phyloP scores from a whole-genome alignment of 2,888 invertebrate species.

The Ennomos erosarius region DNA sequence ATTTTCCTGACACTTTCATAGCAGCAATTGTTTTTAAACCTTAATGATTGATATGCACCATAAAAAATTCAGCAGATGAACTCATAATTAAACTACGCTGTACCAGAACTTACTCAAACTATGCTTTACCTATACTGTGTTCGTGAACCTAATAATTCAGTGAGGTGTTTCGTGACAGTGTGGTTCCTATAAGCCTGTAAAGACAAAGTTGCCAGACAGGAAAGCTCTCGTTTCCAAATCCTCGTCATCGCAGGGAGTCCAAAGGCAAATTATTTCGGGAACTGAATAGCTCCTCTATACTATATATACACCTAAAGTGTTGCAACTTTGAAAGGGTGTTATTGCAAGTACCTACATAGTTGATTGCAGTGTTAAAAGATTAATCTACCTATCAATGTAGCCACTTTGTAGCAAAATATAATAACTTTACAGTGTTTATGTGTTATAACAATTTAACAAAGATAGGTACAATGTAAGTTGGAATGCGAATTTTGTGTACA shows the following conservation, averaged over 20 bases:
- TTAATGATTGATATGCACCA: too few relatives aligned
- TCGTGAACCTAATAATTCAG: conserved; percentile 12
- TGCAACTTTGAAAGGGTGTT: background rate
- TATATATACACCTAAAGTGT: background rate
- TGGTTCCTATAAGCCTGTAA: conserved; percentile 36
- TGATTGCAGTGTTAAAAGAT: too few relatives aligned
- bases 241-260: conserved; percentile 44
- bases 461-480: too few relatives aligned
- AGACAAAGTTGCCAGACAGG: conserved; percentile 56
- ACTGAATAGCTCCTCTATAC: conserved; percentile 1
- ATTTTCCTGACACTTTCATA: background rate
- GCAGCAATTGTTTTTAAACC: too few relatives aligned
- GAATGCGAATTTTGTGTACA: too few relatives aligned
- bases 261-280: conserved; percentile 45
- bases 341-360: background rate
- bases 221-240: conserved; percentile 50
- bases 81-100: background rate
- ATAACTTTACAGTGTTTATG: too few relatives aligned
- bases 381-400: conserved; percentile 11
- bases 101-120: conserved; percentile 13
- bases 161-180: conserved; percentile 21
- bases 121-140: conserved; percentile 9
- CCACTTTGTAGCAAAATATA: conserved; percentile 10
- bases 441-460: too few relatives aligned
- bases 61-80: too few relatives aligned